phyloP scores from a whole-genome alignment of 64 coral and sea anemone genomes.

The Montipora cactus region DNA sequence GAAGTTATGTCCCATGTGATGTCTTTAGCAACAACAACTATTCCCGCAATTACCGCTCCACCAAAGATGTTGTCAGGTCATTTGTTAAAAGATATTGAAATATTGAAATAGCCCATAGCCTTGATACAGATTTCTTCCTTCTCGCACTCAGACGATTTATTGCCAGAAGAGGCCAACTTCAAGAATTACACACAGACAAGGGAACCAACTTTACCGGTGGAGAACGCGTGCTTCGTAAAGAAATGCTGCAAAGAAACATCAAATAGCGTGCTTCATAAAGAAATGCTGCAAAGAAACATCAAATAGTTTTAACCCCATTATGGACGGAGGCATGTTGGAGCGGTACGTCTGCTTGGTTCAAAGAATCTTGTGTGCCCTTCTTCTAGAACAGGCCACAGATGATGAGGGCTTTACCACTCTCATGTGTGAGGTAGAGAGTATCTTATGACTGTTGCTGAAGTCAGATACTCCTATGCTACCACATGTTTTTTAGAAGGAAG shows the following conservation, averaged over 20 bases:
- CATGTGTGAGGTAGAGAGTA: background rate
- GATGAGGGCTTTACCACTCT: background rate
- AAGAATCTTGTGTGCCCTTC: background rate
- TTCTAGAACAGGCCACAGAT: background rate
- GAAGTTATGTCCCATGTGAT: constrained; percentile 43
- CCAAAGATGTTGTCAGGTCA: background rate
- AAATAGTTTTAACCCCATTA: background rate
- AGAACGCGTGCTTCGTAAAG: background rate
- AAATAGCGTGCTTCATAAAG: too few species aligned
- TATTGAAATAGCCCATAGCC: background rate
- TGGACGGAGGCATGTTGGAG: too few species aligned
- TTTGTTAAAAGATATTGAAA: background rate
- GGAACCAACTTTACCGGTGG: constrained; percentile 16
- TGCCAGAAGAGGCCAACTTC: background rate
- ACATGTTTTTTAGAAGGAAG: too few species aligned
- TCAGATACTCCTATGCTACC: too few species aligned
- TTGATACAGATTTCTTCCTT: too few species aligned
- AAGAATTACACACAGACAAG: constrained; percentile 20
- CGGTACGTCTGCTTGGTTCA: background rate
- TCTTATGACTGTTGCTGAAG: background rate
- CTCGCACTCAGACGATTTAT: too few species aligned
- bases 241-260: too few species aligned
- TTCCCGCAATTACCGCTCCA: background rate
- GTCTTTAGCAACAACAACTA: background rate
- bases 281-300: too few species aligned